Percentiles rank a stretch among this genome's conserved stretches.
phyloP scores from a whole-genome alignment of 2,113 vertebrate genomes.

The Fukomys damarensis region DNA sequence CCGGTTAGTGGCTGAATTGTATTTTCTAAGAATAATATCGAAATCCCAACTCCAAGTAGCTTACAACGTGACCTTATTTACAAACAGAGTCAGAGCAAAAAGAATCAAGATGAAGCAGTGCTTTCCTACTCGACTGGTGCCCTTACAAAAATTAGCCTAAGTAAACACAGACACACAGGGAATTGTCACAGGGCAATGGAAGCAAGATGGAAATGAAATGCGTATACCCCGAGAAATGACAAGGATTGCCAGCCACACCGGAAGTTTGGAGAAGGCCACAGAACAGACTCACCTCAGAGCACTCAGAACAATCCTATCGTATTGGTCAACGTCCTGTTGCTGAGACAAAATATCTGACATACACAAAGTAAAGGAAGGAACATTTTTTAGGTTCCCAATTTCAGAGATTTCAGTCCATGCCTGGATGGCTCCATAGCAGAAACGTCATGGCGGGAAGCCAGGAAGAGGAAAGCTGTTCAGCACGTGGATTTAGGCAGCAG shows the following conservation, averaged over 20 bases:
- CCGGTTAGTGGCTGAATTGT: background rate
- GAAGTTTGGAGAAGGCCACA: background rate
- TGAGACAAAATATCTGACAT: background rate
- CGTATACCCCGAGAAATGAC: background rate
- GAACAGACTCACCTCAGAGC: background rate
- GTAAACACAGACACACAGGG: background rate
- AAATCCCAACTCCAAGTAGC: background rate
- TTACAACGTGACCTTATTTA: background rate
- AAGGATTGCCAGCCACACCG: background rate
- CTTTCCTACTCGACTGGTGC: background rate
- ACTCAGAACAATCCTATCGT: background rate
- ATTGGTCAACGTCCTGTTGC: background rate
- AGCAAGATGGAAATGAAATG: background rate
- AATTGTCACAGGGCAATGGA: background rate
- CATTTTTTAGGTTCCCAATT: too few relatives aligned
- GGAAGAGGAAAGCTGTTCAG: background rate
- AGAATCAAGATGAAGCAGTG: background rate
- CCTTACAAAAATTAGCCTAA: background rate
- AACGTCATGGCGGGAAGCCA: background rate
- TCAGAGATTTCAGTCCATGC: background rate
- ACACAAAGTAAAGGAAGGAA: background rate
- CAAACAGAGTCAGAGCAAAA: background rate
- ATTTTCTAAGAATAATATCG: background rate
- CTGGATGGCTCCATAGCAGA: background rate
- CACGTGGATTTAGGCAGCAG: background rate